These are phyloP conservation scores for Neoarius graeffei DNA, from an alignment of 2,113 vertebrate genomes.

Conservation along the genomic window DNA sequence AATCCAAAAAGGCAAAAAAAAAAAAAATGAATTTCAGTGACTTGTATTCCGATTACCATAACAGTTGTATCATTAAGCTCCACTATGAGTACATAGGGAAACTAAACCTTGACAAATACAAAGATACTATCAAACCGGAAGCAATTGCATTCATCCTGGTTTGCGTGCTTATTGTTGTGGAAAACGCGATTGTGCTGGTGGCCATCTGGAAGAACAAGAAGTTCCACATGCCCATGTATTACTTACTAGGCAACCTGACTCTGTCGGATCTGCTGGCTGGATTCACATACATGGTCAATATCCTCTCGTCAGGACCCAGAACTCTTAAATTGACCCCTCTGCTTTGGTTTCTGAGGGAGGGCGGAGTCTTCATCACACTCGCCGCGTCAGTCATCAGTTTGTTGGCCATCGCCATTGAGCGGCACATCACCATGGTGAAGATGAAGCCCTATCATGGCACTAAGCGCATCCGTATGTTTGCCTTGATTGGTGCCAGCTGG, in stretches of 20 bases:
- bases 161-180: constrained; percentile 83
- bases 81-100: constrained; percentile 90
- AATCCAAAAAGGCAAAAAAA: not conserved
- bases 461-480: constrained; percentile 76
- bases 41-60: constrained; percentile 72
- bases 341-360: constrained; percentile 87
- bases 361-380: constrained; percentile 85
- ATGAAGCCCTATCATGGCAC: constrained; percentile 76
- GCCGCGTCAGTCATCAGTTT: constrained; percentile 85
- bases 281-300: constrained; percentile 84
- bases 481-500: constrained; percentile 82
- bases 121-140: constrained; percentile 75
- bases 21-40: constrained; percentile 48
- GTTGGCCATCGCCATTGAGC: constrained; percentile 87
- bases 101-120: constrained; percentile 75
- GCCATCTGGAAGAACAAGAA: constrained; percentile 87
- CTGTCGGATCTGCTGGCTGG: constrained; percentile 87
- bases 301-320: constrained; percentile 80
- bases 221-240: constrained; percentile 89
- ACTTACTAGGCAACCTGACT: constrained; percentile 86
- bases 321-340: constrained; percentile 81
- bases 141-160: constrained; percentile 76
- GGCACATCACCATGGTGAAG: constrained; percentile 84
- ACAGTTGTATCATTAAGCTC: constrained; percentile 72
- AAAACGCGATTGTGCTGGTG: constrained; percentile 84